Conservation (phyloP, 2,113 vertebrate genomes). For the Himantopus leucocephalus region DNA sequence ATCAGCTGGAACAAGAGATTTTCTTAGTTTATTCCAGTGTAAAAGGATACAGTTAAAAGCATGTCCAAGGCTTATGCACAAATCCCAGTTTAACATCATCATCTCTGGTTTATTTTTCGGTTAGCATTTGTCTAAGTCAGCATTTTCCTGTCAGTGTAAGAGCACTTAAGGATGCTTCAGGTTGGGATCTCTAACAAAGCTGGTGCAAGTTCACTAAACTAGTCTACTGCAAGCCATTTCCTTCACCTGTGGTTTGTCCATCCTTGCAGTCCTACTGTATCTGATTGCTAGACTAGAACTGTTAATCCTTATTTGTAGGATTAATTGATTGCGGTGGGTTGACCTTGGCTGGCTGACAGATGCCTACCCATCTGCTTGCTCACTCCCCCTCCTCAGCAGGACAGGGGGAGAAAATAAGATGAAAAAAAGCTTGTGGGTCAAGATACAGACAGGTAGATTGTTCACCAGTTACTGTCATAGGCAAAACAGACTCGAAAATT, state of each 20-base stretch:
- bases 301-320: background rate
- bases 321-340: background rate
- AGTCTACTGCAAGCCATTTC: background rate
- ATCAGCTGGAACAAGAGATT: background rate
- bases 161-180: background rate
- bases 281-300: background rate
- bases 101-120: background rate
- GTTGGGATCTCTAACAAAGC: background rate
- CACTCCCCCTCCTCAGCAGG: background rate
- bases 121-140: background rate
- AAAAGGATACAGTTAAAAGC: background rate
- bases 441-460: background rate
- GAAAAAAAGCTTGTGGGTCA: background rate
- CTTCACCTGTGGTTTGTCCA: background rate
- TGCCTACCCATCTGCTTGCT: background rate
- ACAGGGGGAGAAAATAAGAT: background rate
- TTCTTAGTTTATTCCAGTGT: background rate
- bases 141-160: background rate
- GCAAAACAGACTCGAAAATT: background rate
- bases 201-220: background rate
- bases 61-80: background rate
- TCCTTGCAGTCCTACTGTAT: background rate
- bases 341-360: background rate
- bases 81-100: background rate
- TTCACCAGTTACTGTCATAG: background rate